A percentile compares a stretch with the other conserved stretches of the same genome.
Conservation (phyloP, 2,888 invertebrate species). For the Slavum lentiscoides region DNA sequence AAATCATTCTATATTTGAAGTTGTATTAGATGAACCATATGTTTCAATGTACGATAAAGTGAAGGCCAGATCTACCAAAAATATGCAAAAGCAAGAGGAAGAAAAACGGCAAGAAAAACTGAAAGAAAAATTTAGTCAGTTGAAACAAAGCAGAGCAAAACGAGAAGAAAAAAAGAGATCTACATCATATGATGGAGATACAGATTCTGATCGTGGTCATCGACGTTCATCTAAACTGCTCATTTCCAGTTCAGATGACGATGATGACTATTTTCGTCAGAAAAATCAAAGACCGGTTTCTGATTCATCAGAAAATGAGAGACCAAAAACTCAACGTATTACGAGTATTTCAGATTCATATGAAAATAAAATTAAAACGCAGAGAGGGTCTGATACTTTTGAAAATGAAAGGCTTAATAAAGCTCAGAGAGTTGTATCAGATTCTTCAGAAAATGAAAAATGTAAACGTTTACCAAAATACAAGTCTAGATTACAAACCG, state of each 20-base stretch:
- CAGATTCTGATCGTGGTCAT: constrained; percentile 69
- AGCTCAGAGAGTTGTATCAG: constrained; percentile 21
- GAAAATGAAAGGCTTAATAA: constrained; percentile 40
- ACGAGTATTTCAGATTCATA: constrained; percentile 29
- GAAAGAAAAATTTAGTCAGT: constrained; percentile 84
- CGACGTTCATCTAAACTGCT: constrained; percentile 60
- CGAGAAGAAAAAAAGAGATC: constrained; percentile 87
- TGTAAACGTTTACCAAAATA: constrained; percentile 30
- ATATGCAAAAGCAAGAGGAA: constrained; percentile 89
- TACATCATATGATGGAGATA: constrained; percentile 85
- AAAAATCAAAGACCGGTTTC: constrained; percentile 47
- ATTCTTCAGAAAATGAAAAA: constrained; percentile 50
- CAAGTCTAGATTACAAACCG: constrained; percentile 44
- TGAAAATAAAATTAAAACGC: constrained; percentile 39
- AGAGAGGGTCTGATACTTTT: constrained; percentile 20
- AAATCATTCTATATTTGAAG: constrained; percentile 89
- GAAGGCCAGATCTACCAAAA: constrained; percentile 89
- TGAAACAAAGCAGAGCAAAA: constrained; percentile 85
- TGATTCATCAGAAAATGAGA: constrained; percentile 47
- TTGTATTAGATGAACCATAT: constrained; percentile 86
- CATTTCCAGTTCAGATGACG: constrained; percentile 66
- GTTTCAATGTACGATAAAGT: constrained; percentile 98
- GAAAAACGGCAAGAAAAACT: constrained; percentile 83
- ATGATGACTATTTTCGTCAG: constrained; percentile 59
- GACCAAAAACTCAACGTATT: constrained; percentile 43